These are phyloP conservation scores for Mythimna vitellina DNA, from an alignment of 2,888 invertebrate genomes.

Conservation along the genomic window DNA sequence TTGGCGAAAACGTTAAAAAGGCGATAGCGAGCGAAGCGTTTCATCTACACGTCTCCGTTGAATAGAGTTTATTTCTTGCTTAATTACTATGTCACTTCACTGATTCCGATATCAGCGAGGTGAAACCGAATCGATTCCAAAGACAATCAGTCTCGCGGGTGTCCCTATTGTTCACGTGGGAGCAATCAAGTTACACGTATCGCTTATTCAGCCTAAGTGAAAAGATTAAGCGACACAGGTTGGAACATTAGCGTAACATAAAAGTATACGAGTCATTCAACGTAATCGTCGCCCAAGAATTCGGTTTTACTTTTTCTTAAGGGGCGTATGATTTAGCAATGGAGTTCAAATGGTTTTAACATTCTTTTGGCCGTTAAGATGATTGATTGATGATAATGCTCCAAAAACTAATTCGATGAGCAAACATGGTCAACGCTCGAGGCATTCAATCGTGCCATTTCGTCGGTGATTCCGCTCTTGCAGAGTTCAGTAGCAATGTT, in stretches of 20 bases:
- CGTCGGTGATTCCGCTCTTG: constrained; percentile 64
- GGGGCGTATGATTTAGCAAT: constrained; percentile 13
- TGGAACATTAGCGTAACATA: constrained; percentile 9
- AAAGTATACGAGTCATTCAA: constrained; percentile 19
- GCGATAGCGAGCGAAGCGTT: constrained; percentile 60
- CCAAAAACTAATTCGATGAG: constrained; percentile 22
- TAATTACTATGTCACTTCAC: constrained; percentile 65
- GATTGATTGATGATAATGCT: constrained; percentile 38
- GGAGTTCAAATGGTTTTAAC: constrained; percentile 12
- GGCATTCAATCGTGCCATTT: constrained; percentile 23
- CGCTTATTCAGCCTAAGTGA: constrained; percentile 75
- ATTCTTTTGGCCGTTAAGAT: constrained; percentile 19
- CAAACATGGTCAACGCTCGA: constrained; percentile 32
- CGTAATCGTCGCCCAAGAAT: constrained; percentile 9
- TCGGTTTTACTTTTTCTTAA: constrained; percentile 15
- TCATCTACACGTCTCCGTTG: constrained; percentile 61
- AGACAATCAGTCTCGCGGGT: constrained; percentile 82
- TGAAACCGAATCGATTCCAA: constrained; percentile 84
- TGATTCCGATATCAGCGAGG: constrained; percentile 70
- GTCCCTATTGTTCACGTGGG: constrained; percentile 86
- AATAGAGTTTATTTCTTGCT: constrained; percentile 76
- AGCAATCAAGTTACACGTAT: constrained; percentile 74
- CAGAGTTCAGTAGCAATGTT: constrained; percentile 77
- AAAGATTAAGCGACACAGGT: constrained; percentile 64
- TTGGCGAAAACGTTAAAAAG: constrained; percentile 64